phyloP scores from a whole-genome alignment of 1,140 invertebrate genomes.

The Drosophila funebris region DNA sequence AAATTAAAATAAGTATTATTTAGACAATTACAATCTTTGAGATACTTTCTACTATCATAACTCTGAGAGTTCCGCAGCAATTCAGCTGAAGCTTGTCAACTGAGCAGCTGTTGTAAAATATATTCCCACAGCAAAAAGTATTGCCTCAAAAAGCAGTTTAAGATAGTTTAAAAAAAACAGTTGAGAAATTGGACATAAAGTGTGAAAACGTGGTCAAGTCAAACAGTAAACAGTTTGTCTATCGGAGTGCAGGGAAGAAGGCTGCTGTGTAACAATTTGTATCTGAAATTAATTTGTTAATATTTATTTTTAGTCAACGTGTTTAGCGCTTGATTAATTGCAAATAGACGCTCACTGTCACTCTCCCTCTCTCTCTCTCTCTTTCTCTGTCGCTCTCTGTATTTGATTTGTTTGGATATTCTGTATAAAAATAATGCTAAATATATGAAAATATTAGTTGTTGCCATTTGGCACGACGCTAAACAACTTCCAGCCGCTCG shows the following conservation, averaged over 20 bases:
- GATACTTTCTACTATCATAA: no score
- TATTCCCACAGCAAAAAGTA: no score
- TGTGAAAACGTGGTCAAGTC: neutral
- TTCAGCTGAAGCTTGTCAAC: no score
- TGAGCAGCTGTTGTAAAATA: no score
- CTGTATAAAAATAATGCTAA: slow-evolving; percentile 47
- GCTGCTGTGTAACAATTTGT: slow-evolving; percentile 34
- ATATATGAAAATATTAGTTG: slow-evolving; percentile 64
- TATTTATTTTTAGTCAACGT: slow-evolving; percentile 76
- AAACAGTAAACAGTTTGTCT: slow-evolving; percentile 6
- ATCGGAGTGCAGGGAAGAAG: neutral
- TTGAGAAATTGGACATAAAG: no score
- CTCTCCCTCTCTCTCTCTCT: neutral
- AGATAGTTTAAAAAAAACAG: no score
- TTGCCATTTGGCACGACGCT: slow-evolving; percentile 71
- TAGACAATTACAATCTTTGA: no score
- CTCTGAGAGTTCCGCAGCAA: no score
- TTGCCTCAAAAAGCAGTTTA: no score
- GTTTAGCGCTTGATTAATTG: slow-evolving; percentile 66
- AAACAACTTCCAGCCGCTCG: slow-evolving; percentile 60
- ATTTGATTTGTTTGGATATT: slow-evolving; percentile 18
- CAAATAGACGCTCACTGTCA: slow-evolving; percentile 17
- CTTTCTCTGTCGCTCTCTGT: neutral
- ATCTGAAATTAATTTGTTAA: slow-evolving; percentile 73
- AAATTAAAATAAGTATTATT: no score